Base-by-base conservation (phyloP, 2,113 vertebrate species). In the Gambusia affinis region DNA sequence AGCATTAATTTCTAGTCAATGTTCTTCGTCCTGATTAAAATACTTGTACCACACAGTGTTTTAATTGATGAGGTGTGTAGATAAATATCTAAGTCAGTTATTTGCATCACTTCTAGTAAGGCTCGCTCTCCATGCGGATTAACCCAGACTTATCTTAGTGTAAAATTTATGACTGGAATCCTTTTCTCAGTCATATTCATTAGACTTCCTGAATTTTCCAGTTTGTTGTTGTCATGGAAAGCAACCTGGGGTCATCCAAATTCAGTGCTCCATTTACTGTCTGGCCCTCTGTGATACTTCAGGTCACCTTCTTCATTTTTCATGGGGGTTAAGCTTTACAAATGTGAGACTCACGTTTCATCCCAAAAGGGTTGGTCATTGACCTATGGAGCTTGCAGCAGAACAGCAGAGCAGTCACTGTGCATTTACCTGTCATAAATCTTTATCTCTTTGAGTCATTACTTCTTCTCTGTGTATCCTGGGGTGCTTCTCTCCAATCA, bases 241-340 rank as follows among this genome's bases (percentile, higher is more conserved):
- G 30, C 73, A 62, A 63, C 57, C 62, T n/a, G 35, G 60, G 76
- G 72, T 71, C 75, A 67, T 31, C 54, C 73, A 39, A 67, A 77
- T 11, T 57, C 65, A 70, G 29, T 30, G 27, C 42, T 3, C 31
- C 15, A 31, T 71, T 42, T 73, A 66, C 72, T 29, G 70, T 70
- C 78, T 77, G 82, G 75, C 77, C 78, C 71, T 33, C 1, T 72
- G 33, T 84, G 88, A 89, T 84, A 87, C 82, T 72, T 89, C 10
- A 76, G 85, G 85, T 83, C 88, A 83, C 83, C 88, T 86, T 88
- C 76, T 91, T 88, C 81, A 88, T 92, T 89, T 92, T 87, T 92
- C 72, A 89, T 85, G 80, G 81, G 29, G 30, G 60, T 79, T 89
- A 92, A 90, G 81, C 80, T 87, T 88, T 81, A 89, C 85, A 92